A percentile compares a stretch with the other conserved stretches of the same genome.
These are phyloP conservation scores for Drosophila ironensis DNA, from an alignment of 1,140 invertebrate species.

Conservation along the genomic window DNA sequence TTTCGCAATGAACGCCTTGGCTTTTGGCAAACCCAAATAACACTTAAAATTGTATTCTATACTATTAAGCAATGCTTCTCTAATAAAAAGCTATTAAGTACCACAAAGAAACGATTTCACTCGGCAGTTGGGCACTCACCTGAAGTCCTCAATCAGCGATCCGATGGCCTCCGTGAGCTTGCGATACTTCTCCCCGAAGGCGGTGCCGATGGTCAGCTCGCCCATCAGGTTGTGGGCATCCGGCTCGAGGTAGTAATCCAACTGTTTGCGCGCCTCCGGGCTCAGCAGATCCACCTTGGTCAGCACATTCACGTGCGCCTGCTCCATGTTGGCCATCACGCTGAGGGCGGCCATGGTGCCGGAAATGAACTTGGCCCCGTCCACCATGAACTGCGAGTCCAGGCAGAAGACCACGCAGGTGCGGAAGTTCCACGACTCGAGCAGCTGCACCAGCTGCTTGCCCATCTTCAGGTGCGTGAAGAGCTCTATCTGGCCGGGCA, in stretches of 20 bases:
- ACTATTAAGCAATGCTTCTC: no score
- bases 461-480: slow-evolving; percentile 98
- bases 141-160: slow-evolving; percentile 92
- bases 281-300: slow-evolving; percentile 98
- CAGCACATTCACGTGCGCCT: slow-evolving; percentile 96
- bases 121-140: no score
- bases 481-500: slow-evolving; percentile 99
- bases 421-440: slow-evolving; percentile 94
- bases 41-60: no score
- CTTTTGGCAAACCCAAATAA: no score
- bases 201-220: slow-evolving; percentile 83
- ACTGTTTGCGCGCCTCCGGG: slow-evolving; percentile 89
- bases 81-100: no score
- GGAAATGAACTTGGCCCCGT: slow-evolving; percentile 97
- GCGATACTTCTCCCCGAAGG: slow-evolving; percentile 90
- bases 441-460: slow-evolving; percentile 89
- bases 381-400: slow-evolving; percentile 98
- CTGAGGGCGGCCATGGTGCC: slow-evolving; percentile 96
- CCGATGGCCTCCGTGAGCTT: slow-evolving; percentile 91
- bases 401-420: slow-evolving; percentile 96
- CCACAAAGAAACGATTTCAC: no score
- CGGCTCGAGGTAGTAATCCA: slow-evolving; percentile 93
- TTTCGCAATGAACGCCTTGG: no score
- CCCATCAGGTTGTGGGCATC: slow-evolving; percentile 89
- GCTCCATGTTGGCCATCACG: slow-evolving; percentile 97